phyloP scores from a whole-genome alignment of 1,140 invertebrate genomes.

The Apis cerana region DNA sequence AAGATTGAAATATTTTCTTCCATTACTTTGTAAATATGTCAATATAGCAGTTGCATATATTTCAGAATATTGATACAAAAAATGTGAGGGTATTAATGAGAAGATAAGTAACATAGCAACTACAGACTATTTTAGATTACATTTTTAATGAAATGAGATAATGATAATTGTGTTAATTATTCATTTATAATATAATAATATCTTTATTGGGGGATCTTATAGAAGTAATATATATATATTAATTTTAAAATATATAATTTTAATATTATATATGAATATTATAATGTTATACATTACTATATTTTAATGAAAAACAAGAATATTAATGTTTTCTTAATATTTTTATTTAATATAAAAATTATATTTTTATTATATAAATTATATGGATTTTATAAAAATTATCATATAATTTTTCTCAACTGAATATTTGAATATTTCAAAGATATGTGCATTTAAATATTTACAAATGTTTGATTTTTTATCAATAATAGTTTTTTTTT shows the following conservation, averaged over 20 bases:
- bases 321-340: too few relatives aligned
- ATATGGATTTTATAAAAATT: too few relatives aligned
- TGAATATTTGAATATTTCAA: too few relatives aligned
- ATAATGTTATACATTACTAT: neutral
- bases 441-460: too few relatives aligned
- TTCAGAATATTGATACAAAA: conserved; percentile 12
- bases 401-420: too few relatives aligned
- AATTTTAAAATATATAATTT: too few relatives aligned
- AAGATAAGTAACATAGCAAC: conserved; percentile 40
- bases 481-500: too few relatives aligned
- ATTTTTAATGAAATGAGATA: conserved; percentile 20
- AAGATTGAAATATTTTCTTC: neutral
- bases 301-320: too few relatives aligned
- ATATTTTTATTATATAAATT: too few relatives aligned
- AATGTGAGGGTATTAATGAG: conserved; percentile 27
- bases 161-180: conserved; percentile 22
- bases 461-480: too few relatives aligned
- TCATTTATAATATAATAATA: conserved; percentile 1
- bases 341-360: too few relatives aligned
- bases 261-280: too few relatives aligned
- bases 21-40: neutral
- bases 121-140: conserved; percentile 14
- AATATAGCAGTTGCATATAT: conserved; percentile 17
- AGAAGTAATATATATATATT: neutral
- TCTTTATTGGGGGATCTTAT: neutral